Evolutionary conservation across 2,113 vertebrate genomes (phyloP).

Genomic region (Addax nasomaculatus): DNA sequence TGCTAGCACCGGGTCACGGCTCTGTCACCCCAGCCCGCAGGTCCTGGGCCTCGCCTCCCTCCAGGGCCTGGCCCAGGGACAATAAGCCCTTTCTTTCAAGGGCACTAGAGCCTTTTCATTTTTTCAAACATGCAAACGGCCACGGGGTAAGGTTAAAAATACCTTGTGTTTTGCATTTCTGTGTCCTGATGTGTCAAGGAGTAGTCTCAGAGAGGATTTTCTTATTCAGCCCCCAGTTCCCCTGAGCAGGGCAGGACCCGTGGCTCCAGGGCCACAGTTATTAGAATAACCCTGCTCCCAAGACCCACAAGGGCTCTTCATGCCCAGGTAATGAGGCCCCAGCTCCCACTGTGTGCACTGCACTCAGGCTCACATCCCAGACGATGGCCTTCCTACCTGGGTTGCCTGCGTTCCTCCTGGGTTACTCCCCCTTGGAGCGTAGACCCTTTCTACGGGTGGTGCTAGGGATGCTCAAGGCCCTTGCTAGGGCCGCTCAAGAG

Average conservation of each 20-base stretch:
- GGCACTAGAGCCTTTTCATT: conserved; percentile 37
- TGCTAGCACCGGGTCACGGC: rapidly evolving
- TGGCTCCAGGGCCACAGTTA: rapidly evolving
- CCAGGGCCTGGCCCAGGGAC: conserved; percentile 11
- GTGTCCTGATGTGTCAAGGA: conserved; percentile 56
- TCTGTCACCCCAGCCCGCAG: neutral
- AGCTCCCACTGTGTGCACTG: rapidly evolving
- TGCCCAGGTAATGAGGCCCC: rapidly evolving
- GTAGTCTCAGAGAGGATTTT: conserved; percentile 53
- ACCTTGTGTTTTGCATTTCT: conserved; percentile 74
- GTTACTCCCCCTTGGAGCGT: rapidly evolving
- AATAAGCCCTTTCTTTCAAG: conserved; percentile 62
- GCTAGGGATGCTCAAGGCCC: rapidly evolving
- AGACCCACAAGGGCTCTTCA: rapidly evolving
- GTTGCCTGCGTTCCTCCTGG: rapidly evolving
- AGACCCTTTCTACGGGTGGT: rapidly evolving
- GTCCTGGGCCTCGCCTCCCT: neutral
- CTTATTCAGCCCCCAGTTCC: neutral
- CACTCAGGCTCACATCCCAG: neutral
- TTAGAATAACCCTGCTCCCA: neutral
- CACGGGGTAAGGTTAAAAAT: conserved; percentile 72
- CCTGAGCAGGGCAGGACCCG: neutral
- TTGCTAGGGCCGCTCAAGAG: rapidly evolving
- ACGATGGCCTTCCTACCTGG: rapidly evolving
- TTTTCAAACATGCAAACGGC: conserved; percentile 61